Evolutionary conservation across 1,140 invertebrate species (phyloP).

Genomic region (Euura saliciscinereae): DNA sequence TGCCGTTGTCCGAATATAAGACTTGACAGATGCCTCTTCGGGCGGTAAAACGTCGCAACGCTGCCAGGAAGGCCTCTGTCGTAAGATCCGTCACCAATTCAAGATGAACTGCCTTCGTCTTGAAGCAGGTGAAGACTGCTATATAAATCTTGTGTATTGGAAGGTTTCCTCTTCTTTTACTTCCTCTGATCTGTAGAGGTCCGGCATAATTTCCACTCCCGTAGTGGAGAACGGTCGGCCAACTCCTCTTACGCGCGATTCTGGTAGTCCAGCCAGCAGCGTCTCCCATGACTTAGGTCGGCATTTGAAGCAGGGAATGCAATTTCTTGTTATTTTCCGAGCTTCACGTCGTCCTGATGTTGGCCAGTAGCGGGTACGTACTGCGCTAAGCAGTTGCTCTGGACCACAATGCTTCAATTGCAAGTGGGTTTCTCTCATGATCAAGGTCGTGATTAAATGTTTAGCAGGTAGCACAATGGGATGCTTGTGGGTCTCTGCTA

Average conservation of each 20-base stretch:
- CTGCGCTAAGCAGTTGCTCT: constrained; percentile 26
- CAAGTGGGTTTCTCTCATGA: constrained; percentile 40
- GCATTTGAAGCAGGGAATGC: constrained; percentile 33
- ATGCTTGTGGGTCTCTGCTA: constrained; percentile 20
- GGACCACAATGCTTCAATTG: constrained; percentile 41
- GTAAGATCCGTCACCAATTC: constrained; percentile 30
- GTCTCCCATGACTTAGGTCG: constrained; percentile 24
- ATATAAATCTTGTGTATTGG: constrained; percentile 33
- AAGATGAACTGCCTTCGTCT: constrained; percentile 30
- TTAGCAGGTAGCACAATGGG: constrained; percentile 26
- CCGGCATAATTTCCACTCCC: constrained; percentile 55
- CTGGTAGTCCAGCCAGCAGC: constrained; percentile 40
- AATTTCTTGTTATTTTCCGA: constrained; percentile 25
- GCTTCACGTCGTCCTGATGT: constrained; percentile 18
- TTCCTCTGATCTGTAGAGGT: constrained; percentile 35
- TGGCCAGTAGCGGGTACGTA: constrained; percentile 36
- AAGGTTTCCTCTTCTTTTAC: constrained; percentile 20
- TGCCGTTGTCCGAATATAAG: constrained; percentile 23
- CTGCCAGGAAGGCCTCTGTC: constrained; percentile 20
- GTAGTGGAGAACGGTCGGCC: constrained; percentile 37
- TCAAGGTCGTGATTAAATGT: constrained; percentile 21
- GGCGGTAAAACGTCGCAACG: constrained; percentile 17
- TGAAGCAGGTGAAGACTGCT: constrained; percentile 29
- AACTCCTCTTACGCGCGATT: constrained; percentile 28
- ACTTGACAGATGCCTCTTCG: constrained; percentile 17